Base-by-base conservation (phyloP, 2,888 invertebrate genomes). In the Cinara cedri region DNA sequence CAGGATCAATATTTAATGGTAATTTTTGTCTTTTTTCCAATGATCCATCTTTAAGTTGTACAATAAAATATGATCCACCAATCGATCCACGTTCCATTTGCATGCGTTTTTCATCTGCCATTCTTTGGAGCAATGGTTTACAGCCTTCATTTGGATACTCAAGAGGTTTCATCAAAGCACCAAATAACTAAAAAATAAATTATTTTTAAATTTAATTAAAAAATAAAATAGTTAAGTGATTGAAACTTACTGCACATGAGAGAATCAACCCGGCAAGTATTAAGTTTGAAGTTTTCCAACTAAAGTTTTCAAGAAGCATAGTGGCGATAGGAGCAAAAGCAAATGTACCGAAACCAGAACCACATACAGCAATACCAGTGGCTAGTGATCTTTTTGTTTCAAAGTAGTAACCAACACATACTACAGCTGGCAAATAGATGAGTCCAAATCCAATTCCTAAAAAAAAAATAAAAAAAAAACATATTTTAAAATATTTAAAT, bases 331-430 rank as follows among this genome's bases (percentile, higher is more conserved):
- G 98, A 0, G 98, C 97, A 85, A 98, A 97, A 65, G 94, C 91
- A 86, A 98, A 97, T 2, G 97, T 97, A 66, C 98, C 98, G 81
- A 95, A 91, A 3, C 98, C 98, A 0, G 97, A 96, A 10, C 98
- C 98, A 85, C 97, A 97, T 0, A 97, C 97, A 0, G 97, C 97
- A 81, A 95, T 94, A 75, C 92, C 97, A 72, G 97, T 98, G 68
- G 98, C 98, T 82, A 98, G 88, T 14, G 97, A 96, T 82, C 97
- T 89, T 84, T 95, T 94, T 66, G 96, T 94, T 87, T 98, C 97
- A 87, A 98, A 98, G 88, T 98, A 98, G 87, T 97, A 97, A 9
- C 97, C 96, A 42, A 98, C 97, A 76, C 95, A 95, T 14, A 98
- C 97, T 55, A 98, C 97, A 1, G 98, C 97, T 0, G 98, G 98